A percentile compares a stretch with the other conserved stretches of the same genome.
These are phyloP conservation scores for Eriocheir sinensis DNA, from an alignment of 1,140 invertebrate genomes.

Conservation along the genomic window DNA sequence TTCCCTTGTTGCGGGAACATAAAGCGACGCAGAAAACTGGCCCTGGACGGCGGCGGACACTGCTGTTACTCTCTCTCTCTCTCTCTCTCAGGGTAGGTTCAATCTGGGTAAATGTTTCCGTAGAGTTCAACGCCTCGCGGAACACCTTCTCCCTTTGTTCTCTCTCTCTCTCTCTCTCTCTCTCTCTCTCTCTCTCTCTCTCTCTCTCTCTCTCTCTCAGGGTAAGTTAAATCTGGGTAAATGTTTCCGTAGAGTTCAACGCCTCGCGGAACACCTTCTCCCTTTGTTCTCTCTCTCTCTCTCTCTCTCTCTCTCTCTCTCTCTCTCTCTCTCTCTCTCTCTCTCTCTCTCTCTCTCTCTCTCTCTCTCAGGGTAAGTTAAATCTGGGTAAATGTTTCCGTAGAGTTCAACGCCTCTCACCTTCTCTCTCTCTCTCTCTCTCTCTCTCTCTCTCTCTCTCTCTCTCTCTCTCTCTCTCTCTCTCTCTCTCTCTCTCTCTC, in stretches of 20 bases:
- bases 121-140: background rate
- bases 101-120: background rate
- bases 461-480: too few relatives aligned
- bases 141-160: background rate
- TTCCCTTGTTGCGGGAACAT: background rate
- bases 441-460: too few relatives aligned
- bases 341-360: slow-evolving; percentile 20
- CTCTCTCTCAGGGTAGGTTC: background rate
- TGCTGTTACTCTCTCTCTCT: too few relatives aligned
- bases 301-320: slow-evolving; percentile 22
- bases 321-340: slow-evolving; percentile 22
- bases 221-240: too few relatives aligned
- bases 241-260: too few relatives aligned
- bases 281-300: slow-evolving; percentile 1
- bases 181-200: slow-evolving; percentile 22
- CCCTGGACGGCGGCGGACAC: too few relatives aligned
- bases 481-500: too few relatives aligned
- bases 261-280: background rate
- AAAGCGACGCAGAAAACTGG: background rate
- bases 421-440: background rate
- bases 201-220: too few relatives aligned
- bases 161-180: background rate
- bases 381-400: too few relatives aligned
- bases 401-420: background rate
- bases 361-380: too few relatives aligned